phyloP scores from a whole-genome alignment of 2,888 invertebrate species.

The Barypeithes pellucidus region DNA sequence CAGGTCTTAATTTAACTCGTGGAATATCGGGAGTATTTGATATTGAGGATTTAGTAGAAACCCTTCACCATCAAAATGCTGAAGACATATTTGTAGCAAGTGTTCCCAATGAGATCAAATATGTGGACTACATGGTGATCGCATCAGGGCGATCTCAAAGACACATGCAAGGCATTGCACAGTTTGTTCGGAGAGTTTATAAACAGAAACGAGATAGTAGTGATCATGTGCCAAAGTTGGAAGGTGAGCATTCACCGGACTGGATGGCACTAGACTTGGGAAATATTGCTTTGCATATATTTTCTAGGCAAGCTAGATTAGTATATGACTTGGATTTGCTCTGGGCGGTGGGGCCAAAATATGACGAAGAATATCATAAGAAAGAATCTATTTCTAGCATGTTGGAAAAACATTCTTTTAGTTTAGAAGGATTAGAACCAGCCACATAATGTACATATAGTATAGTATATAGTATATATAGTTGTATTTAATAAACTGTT shows the following conservation, averaged over 20 bases:
- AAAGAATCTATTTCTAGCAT: conserved; percentile 77
- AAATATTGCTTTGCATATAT: conserved; percentile 94
- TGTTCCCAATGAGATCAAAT: conserved; percentile 82
- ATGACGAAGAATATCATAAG: conserved; percentile 81
- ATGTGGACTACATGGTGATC: conserved; percentile 89
- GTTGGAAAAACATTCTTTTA: conserved; percentile 79
- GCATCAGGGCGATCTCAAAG: conserved; percentile 82
- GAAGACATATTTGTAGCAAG: conserved; percentile 86
- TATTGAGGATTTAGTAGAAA: conserved; percentile 85
- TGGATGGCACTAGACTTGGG: conserved; percentile 96
- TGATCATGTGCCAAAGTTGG: conserved; percentile 83
- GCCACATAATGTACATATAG: conserved; percentile 64
- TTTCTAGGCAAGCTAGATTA: conserved; percentile 80
- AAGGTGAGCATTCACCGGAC: conserved; percentile 83
- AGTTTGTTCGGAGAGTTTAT: conserved; percentile 83
- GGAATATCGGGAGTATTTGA: conserved; percentile 91
- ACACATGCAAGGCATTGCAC: conserved; percentile 83
- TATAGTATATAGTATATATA: neutral
- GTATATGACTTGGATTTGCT: conserved; percentile 91
- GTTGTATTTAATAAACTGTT: neutral
- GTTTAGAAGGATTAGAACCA: conserved; percentile 78
- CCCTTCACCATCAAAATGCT: conserved; percentile 85
- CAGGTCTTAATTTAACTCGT: conserved; percentile 75
- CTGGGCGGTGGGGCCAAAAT: conserved; percentile 90
- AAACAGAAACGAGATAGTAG: conserved; percentile 78